Evolutionary conservation across 2,113 vertebrate genomes (phyloP).

Genomic region (Bungarus multicinctus): DNA sequence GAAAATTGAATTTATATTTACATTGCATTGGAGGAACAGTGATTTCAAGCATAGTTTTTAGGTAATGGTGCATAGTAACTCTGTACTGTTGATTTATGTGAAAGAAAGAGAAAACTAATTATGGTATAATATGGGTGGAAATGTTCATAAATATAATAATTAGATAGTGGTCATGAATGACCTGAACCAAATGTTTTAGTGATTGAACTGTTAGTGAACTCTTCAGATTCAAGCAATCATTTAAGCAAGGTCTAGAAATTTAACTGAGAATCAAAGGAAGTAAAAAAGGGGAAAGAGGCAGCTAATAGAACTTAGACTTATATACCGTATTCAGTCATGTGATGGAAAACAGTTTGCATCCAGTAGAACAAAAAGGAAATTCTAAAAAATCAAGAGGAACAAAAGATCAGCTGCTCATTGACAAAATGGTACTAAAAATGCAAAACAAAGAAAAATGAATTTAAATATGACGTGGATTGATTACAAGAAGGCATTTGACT

Average conservation of each 20-base stretch:
- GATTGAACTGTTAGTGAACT: not conserved
- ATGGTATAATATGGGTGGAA: not conserved
- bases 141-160: not conserved
- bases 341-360: too few relatives aligned
- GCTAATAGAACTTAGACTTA: too few relatives aligned
- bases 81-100: not conserved
- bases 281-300: not conserved
- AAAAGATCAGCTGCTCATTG: too few relatives aligned
- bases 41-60: not conserved
- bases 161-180: not conserved
- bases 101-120: not conserved
- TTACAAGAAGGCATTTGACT: too few relatives aligned
- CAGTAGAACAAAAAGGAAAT: too few relatives aligned
- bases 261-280: not conserved
- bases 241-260: not conserved
- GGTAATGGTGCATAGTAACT: not conserved
- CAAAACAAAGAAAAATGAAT: too few relatives aligned
- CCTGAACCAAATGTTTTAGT: not conserved
- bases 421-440: too few relatives aligned
- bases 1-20: not conserved
- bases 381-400: too few relatives aligned
- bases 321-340: too few relatives aligned
- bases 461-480: too few relatives aligned
- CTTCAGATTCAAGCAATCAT: not conserved
- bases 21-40: not conserved